phyloP scores from a whole-genome alignment of 2,113 vertebrate species.

The Cyphomyrus plagiostoma region DNA sequence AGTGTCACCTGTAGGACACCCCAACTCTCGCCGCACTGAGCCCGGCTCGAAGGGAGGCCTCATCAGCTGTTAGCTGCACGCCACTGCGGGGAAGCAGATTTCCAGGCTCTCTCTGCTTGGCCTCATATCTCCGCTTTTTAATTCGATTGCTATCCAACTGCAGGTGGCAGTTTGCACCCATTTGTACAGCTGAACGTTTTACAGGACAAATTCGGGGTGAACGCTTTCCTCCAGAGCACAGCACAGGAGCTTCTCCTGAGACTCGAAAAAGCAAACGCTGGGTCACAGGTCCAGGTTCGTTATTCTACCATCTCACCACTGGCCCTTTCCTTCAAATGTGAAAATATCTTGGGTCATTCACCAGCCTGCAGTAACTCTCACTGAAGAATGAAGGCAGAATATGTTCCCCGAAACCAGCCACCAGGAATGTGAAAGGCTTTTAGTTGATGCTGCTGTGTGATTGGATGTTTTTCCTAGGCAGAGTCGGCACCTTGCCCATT shows the following conservation, averaged over 20 bases:
- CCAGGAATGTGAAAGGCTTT: neutral
- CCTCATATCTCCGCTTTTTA: neutral
- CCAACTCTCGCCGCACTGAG: neutral
- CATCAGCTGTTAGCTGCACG: neutral
- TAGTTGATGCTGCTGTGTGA: neutral
- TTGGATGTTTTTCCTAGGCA: neutral
- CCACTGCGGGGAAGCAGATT: neutral
- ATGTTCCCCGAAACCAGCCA: neutral
- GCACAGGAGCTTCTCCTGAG: neutral
- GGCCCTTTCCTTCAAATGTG: neutral
- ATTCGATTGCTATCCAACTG: neutral
- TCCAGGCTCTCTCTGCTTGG: neutral
- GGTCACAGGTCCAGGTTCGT: neutral
- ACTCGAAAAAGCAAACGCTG: neutral
- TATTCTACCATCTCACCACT: neutral
- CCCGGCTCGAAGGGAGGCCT: neutral
- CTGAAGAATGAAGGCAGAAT: neutral
- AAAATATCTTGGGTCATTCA: neutral
- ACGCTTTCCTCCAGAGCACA: neutral
- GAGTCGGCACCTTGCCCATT: neutral
- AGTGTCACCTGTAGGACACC: slow-evolving; percentile 17
- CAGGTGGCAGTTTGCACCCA: neutral
- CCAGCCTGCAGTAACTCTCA: neutral
- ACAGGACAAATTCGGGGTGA: neutral
- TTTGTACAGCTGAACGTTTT: neutral